Percentiles rank a stretch among this genome's conserved stretches.
These are phyloP conservation scores for Lytechinus variegatus DNA, from an alignment of 35 echinoderm and acorn worm species.

Conservation along the genomic window DNA sequence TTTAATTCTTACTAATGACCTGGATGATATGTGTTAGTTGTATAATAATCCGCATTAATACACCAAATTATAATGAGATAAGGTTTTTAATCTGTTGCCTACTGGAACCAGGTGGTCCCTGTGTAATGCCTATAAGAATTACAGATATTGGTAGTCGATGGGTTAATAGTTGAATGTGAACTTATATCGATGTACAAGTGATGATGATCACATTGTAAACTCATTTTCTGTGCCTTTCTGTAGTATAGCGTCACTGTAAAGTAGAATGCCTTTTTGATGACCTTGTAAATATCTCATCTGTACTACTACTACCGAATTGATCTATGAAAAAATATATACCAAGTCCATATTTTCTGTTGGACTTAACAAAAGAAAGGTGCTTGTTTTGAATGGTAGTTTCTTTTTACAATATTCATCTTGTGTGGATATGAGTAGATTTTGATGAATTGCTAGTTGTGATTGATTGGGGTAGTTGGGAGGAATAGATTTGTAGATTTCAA, in stretches of 20 bases:
- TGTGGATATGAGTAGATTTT: neutral
- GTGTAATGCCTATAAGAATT: no score
- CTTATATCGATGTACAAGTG: neutral
- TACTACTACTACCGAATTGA: slow-evolving; percentile 35
- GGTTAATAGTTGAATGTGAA: neutral
- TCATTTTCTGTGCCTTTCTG: slow-evolving; percentile 31
- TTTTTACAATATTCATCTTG: neutral
- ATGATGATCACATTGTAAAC: neutral
- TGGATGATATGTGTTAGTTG: no score
- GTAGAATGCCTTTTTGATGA: neutral
- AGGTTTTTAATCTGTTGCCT: no score
- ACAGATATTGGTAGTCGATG: no score
- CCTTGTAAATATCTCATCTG: slow-evolving; percentile 41
- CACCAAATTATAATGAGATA: no score
- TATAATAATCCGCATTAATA: no score
- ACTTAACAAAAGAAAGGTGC: neutral
- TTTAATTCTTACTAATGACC: no score
- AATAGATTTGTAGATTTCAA: neutral
- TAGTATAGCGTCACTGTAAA: neutral
- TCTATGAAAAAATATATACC: slow-evolving; percentile 35
- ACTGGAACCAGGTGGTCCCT: no score
- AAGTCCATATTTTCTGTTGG: slow-evolving; percentile 20
- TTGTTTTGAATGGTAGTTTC: neutral
- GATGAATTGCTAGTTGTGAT: no score
- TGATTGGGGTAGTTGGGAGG: neutral